A percentile compares a stretch with the other conserved stretches of the same genome.
phyloP scores from a whole-genome alignment of 2,797 vertebrate genomes.

The Gymnothorax reevesii region DNA sequence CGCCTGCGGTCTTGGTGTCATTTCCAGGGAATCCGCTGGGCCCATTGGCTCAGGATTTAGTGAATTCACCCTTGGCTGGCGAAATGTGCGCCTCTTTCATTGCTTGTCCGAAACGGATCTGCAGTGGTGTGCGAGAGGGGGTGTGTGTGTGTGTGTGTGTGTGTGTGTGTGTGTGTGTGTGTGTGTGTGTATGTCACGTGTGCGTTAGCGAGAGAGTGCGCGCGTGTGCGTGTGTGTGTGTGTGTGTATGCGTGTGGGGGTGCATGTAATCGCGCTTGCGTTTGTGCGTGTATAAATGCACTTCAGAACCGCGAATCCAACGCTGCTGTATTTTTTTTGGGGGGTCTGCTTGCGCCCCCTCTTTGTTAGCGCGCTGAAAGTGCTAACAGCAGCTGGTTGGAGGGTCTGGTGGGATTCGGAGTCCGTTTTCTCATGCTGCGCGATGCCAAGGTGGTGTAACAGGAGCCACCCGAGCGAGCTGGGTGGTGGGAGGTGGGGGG shows the following conservation, averaged over 20 bases:
- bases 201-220: conserved; percentile 1
- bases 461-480: conserved; percentile 57
- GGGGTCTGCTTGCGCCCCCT: conserved; percentile 60
- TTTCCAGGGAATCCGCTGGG: no score
- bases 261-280: neutral
- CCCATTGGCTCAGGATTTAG: no score
- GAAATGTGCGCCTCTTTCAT: neutral
- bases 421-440: conserved; percentile 75
- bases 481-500: conserved; percentile 12
- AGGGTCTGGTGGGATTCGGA: conserved; percentile 86
- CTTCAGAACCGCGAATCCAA: conserved; percentile 22
- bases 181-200: neutral
- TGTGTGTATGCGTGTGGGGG: conserved; percentile 4
- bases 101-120: neutral
- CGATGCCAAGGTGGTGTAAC: conserved; percentile 79
- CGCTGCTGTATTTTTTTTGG: conserved; percentile 17
- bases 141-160: conserved; percentile 38
- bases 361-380: conserved; percentile 81
- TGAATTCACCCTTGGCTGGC: neutral
- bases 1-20: no score
- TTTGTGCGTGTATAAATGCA: neutral
- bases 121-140: neutral
- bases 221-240: conserved; percentile 18
- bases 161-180: neutral
- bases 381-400: conserved; percentile 88